These are phyloP conservation scores for Operophtera brumata DNA, from an alignment of 2,888 invertebrate species.

Conservation along the genomic window DNA sequence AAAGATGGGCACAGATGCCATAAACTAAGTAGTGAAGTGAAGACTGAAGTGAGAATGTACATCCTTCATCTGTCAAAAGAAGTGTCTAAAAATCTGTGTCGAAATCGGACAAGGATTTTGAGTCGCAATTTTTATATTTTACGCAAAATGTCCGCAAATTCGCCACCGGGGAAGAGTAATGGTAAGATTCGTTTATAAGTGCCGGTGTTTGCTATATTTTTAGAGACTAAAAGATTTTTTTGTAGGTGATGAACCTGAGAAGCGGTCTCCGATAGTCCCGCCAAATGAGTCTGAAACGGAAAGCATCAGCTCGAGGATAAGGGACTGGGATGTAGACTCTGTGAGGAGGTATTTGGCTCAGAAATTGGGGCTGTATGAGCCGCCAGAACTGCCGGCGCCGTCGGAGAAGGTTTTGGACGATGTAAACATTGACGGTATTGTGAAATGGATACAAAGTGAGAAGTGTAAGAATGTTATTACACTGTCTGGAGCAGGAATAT, in stretches of 20 bases:
- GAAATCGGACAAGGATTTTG: conserved; percentile 61
- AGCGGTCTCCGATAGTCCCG: conserved; percentile 55
- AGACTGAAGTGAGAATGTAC: conserved; percentile 61
- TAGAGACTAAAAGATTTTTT: conserved; percentile 18
- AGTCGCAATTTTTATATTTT: conserved; percentile 66
- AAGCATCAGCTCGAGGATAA: conserved; percentile 56
- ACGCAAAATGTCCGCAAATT: conserved; percentile 72
- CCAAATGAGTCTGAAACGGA: conserved; percentile 59
- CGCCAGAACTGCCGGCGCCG: conserved; percentile 55
- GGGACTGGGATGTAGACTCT: conserved; percentile 82
- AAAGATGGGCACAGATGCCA: no score
- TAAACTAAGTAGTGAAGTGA: conserved; percentile 2
- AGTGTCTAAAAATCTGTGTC: conserved; percentile 59
- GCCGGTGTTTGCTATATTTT: conserved; percentile 5
- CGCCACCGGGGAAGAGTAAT: conserved; percentile 69
- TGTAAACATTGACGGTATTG: conserved; percentile 87
- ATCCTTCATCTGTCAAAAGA: conserved; percentile 52
- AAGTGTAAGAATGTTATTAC: conserved; percentile 93
- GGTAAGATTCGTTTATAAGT: conserved; percentile 47
- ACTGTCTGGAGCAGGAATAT: conserved; percentile 98
- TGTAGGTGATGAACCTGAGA: conserved; percentile 53
- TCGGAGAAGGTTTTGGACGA: conserved; percentile 82
- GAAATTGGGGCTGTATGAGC: conserved; percentile 82
- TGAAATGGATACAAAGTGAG: conserved; percentile 87
- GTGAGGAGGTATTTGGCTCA: conserved; percentile 83